phyloP scores from a whole-genome alignment of 2,888 invertebrate genomes.

The Frankliniella intonsa region DNA sequence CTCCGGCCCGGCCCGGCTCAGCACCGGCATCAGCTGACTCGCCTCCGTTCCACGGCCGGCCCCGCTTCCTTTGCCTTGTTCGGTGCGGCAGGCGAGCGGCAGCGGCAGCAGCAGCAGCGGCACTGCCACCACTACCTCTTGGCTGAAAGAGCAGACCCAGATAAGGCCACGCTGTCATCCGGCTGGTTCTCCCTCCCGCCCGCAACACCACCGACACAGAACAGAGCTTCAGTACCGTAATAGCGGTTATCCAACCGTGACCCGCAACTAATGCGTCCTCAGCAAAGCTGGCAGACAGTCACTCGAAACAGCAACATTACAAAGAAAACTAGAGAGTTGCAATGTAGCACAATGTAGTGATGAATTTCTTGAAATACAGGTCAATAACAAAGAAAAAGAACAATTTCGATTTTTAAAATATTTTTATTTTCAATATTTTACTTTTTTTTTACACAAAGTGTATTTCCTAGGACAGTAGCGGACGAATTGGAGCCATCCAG shows the following conservation, averaged over 20 bases:
- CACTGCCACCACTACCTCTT: background rate
- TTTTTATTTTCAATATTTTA: conserved; percentile 22
- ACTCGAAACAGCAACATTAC: background rate
- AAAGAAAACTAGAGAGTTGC: too few relatives aligned
- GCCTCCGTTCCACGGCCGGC: background rate
- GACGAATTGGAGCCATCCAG: conserved; percentile 24
- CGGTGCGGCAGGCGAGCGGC: too few relatives aligned
- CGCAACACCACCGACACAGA: too few relatives aligned
- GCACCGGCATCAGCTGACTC: conserved; percentile 15
- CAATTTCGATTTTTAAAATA: conserved; percentile 13
- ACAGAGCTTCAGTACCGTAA: too few relatives aligned
- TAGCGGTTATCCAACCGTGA: too few relatives aligned
- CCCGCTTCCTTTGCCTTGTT: background rate
- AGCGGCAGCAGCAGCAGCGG: too few relatives aligned
- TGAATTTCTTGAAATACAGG: background rate
- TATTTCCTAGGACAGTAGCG: conserved; percentile 23
- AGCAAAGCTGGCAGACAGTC: background rate
- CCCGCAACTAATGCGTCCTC: background rate
- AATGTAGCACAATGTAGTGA: too few relatives aligned
- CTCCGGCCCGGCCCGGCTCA: too few relatives aligned
- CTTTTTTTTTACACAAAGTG: conserved; percentile 18
- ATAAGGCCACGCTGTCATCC: background rate
- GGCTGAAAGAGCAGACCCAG: background rate
- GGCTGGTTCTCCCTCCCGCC: too few relatives aligned
- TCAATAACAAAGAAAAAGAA: background rate